phyloP scores from a whole-genome alignment of 2,888 invertebrate species.

The Eristalis tenax region DNA sequence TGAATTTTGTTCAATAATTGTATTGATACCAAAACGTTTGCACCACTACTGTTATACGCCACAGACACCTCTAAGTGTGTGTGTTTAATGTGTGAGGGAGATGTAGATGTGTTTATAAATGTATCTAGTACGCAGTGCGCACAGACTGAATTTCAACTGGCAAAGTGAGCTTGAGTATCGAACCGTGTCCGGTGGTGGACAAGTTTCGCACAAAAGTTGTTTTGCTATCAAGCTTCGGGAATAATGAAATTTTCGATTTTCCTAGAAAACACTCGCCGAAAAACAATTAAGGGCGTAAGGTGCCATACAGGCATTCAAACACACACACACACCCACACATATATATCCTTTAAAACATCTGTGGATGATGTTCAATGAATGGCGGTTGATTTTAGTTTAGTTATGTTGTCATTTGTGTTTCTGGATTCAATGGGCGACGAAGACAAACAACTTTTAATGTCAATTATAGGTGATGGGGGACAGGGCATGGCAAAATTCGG shows the following conservation, averaged over 20 bases:
- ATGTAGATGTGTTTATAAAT: not conserved
- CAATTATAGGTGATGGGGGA: not conserved
- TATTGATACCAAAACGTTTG: slow-evolving; percentile 67
- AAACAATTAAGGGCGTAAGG: not conserved
- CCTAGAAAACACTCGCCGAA: not conserved
- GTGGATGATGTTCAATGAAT: not conserved
- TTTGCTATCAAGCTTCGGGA: not conserved
- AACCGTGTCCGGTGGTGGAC: slow-evolving; percentile 36
- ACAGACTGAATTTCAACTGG: slow-evolving; percentile 10
- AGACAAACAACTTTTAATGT: no score
- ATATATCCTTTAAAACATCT: not conserved
- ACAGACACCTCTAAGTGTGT: slow-evolving; percentile 1
- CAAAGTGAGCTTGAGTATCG: slow-evolving; percentile 24
- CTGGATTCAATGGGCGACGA: not conserved
- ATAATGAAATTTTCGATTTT: slow-evolving; percentile 1
- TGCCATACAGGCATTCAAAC: not conserved
- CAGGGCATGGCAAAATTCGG: not conserved
- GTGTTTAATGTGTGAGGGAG: not conserved
- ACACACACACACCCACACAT: no score
- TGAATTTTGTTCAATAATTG: slow-evolving; percentile 75
- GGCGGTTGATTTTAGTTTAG: not conserved
- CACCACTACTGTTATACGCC: not conserved
- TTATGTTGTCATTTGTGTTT: not conserved
- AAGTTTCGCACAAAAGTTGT: slow-evolving; percentile 56
- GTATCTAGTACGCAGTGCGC: not conserved